Conservation (phyloP, 1,140 invertebrate species). For the Leptonema lineaticorne region DNA sequence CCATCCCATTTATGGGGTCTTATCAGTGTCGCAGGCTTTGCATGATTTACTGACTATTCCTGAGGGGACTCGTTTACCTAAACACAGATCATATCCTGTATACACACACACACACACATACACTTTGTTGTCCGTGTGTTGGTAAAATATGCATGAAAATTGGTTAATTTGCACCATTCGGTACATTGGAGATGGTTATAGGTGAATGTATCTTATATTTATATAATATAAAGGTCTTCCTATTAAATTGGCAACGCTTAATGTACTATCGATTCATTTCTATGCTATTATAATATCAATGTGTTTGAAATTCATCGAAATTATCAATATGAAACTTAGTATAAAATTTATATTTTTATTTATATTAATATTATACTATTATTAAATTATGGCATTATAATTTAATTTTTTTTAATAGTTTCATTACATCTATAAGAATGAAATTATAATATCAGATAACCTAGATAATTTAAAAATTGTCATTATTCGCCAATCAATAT, state of each 20-base stretch:
- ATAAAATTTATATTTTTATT: no score
- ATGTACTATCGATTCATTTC: neutral
- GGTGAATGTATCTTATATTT: neutral
- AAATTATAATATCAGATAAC: no score
- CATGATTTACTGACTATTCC: constrained; percentile 7
- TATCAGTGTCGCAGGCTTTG: constrained; percentile 7
- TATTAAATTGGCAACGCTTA: neutral
- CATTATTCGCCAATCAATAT: no score
- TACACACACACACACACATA: neutral
- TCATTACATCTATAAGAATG: no score
- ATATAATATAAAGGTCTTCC: neutral
- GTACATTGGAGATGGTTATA: neutral
- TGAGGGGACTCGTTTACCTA: neutral
- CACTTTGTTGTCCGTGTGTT: no score
- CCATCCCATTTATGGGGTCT: constrained; percentile 16
- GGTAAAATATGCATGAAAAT: constrained; percentile 10
- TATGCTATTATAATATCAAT: no score
- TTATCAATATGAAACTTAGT: no score
- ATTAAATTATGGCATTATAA: no score
- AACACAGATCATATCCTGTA: neutral
- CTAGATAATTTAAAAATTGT: no score
- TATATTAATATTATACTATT: no score
- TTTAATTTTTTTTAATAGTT: no score
- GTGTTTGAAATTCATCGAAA: no score
- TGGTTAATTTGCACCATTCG: constrained; percentile 10